Conservation (phyloP, 2,113 vertebrate genomes). For the Danionella cerebrum region DNA sequence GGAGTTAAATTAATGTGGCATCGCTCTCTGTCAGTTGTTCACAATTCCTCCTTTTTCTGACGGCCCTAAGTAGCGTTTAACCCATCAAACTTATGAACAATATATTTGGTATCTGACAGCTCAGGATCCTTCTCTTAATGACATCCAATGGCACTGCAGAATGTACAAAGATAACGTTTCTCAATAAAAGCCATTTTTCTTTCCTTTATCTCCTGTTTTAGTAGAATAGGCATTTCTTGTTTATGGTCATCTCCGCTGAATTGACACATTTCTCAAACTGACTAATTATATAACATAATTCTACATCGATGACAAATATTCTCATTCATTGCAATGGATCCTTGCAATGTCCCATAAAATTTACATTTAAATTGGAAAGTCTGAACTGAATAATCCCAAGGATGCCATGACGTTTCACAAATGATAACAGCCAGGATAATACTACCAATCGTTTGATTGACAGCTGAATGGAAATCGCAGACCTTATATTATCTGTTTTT, state of each 20-base stretch:
- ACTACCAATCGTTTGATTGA: constrained; percentile 10
- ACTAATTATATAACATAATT: constrained; percentile 76
- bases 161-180: constrained; percentile 34
- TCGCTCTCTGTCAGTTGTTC: constrained; percentile 56
- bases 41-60: constrained; percentile 40
- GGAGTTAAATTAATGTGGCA: constrained; percentile 69
- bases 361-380: constrained; percentile 52
- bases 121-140: constrained; percentile 55
- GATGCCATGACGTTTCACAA: constrained; percentile 23
- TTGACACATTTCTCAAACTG: constrained; percentile 49
- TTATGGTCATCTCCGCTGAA: constrained; percentile 54
- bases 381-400: constrained; percentile 18
- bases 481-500: background rate
- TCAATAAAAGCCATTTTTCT: constrained; percentile 26
- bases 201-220: constrained; percentile 40
- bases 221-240: constrained; percentile 63
- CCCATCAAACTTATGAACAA: constrained; percentile 56
- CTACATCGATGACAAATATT: constrained; percentile 50
- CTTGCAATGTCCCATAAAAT: constrained; percentile 37
- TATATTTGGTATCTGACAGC: constrained; percentile 60
- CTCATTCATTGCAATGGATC: constrained; percentile 37
- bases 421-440: constrained; percentile 8
- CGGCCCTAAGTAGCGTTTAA: constrained; percentile 45
- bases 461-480: constrained; percentile 5
- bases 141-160: constrained; percentile 45